Evolutionary conservation across 1,140 invertebrate genomes (phyloP).

Genomic region (Coptotermes formosanus): DNA sequence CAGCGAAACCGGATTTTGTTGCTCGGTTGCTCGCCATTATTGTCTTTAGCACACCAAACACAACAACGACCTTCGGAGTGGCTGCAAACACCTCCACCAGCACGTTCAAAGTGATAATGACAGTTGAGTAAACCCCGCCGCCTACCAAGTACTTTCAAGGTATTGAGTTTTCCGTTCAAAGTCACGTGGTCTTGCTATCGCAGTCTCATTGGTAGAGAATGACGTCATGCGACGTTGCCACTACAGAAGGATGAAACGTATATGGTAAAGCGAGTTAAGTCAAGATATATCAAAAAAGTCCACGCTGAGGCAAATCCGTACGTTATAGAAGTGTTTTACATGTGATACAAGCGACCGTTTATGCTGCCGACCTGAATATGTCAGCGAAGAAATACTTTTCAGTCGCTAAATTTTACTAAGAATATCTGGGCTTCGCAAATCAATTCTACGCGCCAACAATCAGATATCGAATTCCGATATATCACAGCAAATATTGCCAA

Average conservation of each 20-base stretch:
- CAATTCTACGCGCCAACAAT: too few species aligned
- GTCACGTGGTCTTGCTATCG: not conserved
- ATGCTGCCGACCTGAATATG: too few species aligned
- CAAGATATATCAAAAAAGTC: not conserved
- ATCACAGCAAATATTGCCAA: too few species aligned
- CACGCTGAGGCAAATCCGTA: not conserved
- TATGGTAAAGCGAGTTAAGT: not conserved
- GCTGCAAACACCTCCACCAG: not conserved
- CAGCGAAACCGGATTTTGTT: constrained; percentile 90
- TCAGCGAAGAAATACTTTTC: too few species aligned
- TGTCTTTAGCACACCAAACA: not conserved
- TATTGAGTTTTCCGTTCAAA: constrained; percentile 29
- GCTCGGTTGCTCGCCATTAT: constrained; percentile 83
- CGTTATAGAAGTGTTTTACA: too few species aligned
- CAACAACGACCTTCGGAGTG: not conserved
- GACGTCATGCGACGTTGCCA: constrained; percentile 26
- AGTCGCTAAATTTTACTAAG: too few species aligned
- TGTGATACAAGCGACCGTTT: too few species aligned
- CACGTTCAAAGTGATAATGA: not conserved
- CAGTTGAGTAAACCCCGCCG: constrained; percentile 20
- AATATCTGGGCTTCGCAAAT: too few species aligned
- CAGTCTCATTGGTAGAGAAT: constrained; percentile 22
- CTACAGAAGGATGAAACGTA: not conserved
- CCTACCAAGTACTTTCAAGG: constrained; percentile 21
- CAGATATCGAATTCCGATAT: too few species aligned